Conservation (phyloP, 2,888 invertebrate genomes). For the Calameuta filiformis region DNA sequence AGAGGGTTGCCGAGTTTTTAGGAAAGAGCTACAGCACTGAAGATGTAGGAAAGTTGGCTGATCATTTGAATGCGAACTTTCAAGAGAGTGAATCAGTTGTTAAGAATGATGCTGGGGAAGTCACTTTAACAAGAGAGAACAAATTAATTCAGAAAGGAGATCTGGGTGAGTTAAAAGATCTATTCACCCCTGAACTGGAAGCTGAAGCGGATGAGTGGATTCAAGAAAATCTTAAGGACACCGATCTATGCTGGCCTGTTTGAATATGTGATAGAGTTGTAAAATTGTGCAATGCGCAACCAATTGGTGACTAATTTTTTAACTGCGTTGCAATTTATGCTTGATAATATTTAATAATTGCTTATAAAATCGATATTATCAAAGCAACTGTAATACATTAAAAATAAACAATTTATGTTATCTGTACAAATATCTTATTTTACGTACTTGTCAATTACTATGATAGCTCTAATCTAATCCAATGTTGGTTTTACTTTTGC, state of each 20-base stretch:
- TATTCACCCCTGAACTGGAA: constrained; percentile 76
- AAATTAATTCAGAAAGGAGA: constrained; percentile 49
- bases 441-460: too few relatives aligned
- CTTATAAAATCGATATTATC: too few relatives aligned
- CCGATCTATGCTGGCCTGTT: constrained; percentile 71
- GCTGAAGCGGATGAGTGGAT: constrained; percentile 77
- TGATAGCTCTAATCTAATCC: not conserved
- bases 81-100: constrained; percentile 84
- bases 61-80: constrained; percentile 85
- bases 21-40: constrained; percentile 69
- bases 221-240: constrained; percentile 70
- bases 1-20: constrained; percentile 72
- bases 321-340: too few relatives aligned
- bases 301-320: too few relatives aligned
- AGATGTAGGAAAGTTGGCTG: constrained; percentile 71
- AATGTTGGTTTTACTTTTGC: constrained; percentile 19
- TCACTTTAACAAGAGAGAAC: constrained; percentile 71
- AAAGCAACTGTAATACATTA: too few relatives aligned
- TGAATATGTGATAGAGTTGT: too few relatives aligned
- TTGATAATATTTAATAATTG: too few relatives aligned
- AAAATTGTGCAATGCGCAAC: too few relatives aligned
- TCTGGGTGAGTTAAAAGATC: constrained; percentile 76
- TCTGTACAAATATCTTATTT: too few relatives aligned
- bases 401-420: too few relatives aligned
- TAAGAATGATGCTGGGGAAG: constrained; percentile 71